phyloP scores from a whole-genome alignment of 2,113 vertebrate species.

The Pitta sordida region DNA sequence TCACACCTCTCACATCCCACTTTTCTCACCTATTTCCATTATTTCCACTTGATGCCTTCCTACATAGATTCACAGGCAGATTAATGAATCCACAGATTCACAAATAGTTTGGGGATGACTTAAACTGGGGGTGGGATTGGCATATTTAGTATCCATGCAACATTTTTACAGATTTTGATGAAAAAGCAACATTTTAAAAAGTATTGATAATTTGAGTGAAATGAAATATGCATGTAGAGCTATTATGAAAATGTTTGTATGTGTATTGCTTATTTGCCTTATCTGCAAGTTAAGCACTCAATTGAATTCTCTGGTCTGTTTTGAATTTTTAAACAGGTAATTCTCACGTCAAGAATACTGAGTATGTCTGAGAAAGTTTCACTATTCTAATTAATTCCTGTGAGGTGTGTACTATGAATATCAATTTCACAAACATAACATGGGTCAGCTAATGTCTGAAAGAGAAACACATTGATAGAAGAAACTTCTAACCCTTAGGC shows the following conservation, averaged over 20 bases:
- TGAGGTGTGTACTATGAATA: constrained; percentile 10
- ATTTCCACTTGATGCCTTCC: constrained; percentile 7
- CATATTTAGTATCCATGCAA: neutral
- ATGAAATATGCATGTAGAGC: neutral
- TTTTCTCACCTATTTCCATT: constrained; percentile 32
- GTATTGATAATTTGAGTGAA: neutral
- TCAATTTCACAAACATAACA: constrained; percentile 23
- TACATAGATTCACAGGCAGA: no score
- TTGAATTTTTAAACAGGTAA: neutral
- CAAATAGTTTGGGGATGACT: constrained; percentile 19
- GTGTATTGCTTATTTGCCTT: neutral
- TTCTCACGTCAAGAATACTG: neutral
- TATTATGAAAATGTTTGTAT: neutral
- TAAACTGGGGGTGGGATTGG: neutral
- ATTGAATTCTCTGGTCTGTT: neutral
- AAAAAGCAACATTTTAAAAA: neutral
- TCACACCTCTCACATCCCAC: constrained; percentile 1
- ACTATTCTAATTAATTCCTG: constrained; percentile 11
- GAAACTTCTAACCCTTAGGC: neutral
- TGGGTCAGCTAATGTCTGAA: neutral
- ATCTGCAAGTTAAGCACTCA: neutral
- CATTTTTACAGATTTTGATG: neutral
- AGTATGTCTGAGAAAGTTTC: neutral
- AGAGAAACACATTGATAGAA: neutral
- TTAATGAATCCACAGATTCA: constrained; percentile 4